Base-by-base conservation (phyloP, 1,140 invertebrate genomes). In the Zeugodacus cucurbitae region DNA sequence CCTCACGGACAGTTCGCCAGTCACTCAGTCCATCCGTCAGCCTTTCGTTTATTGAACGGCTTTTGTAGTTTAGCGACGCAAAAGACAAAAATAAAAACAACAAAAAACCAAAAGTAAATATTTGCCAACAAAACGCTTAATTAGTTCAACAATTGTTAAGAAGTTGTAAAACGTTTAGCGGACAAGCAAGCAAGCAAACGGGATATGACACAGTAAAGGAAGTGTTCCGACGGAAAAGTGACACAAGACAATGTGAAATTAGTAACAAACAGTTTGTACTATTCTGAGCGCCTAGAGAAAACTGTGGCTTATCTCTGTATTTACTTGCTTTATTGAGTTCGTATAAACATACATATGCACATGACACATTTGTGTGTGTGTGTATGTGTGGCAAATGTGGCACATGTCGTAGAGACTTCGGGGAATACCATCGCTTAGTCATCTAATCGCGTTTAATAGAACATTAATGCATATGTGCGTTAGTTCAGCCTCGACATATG, bases 61-160 rank as follows among this genome's bases (percentile, higher is more conserved):
- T 91, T 92, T 92, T 92, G 91, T 92, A 92, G 90, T 92, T 92
- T 89, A 82, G 91, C 91, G 91, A 87, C 91, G 87, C 90, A 82
- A 29, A 37, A n/a, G n/a, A 62, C 14, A 26, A 62, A 62, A 62
- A 62, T 7, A 62, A 62, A 22, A 58, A 58, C 37, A 48, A 48
- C 44, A 62, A 62, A 54, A 1, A 6, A 2, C 58, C 0, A 26
- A 89, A 88, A 91, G 89, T 91, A 92, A 92, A 92, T 92, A 92
- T 92, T 92, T 92, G 90, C 90, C 90, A 92, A 91, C 91, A 92
- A 91, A 54, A 92, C 91, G 91, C 91, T 91, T 92, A 92, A 92
- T 92, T 92, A 92, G 91, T 92, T 90, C 91, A 92, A 91, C 91
- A 90, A 92, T 92, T 92, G 91, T 92, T 92, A 91, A 90, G 89